Base-by-base conservation (phyloP, 2,797 vertebrate species). In the Enteromius treurensis region DNA sequence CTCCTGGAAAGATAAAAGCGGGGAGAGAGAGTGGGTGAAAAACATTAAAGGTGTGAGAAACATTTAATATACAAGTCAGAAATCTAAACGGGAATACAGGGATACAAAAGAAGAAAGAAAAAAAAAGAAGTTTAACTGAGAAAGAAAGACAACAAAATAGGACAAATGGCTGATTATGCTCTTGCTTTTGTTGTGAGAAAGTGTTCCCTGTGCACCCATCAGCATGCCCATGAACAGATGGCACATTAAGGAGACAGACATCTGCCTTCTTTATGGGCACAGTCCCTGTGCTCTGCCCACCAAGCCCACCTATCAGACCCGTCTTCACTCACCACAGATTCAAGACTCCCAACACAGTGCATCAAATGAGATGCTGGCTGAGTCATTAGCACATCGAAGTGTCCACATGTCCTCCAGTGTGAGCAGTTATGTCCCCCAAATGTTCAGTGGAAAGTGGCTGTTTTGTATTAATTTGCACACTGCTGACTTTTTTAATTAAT, bases 1-100 rank as follows among this genome's bases (percentile, higher is more conserved):
- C 84, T 99, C 98, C 98, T 99, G 88, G 23, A 80, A 65, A 74
- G 40, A 86, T 49, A 85, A 77, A 60, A 79, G n/a, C 13, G 17
- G 45, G 6, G 62, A 49, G 17, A 67, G 10, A 67, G 34, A 64
- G 51, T n/a, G 47, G 88, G 78, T 78, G 51, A 75, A 84, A 58
- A 81, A 51, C 14, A 45, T 79, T 47, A 79, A 34, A 32, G 34
- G 79, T 19, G n/a, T 68, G 45, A 47, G 19, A 29, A 75, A 21
- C 37, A 68, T 76, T 68, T 80, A 49, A 14, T 45, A 29, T 9
- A 53, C 45, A 49, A 40, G 45, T 37, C 62, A 14, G 58, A 49
- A 58, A 68, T 60, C 37, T 17, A 55, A 70, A n/a, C 5, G 15
- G 60, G 2, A 32, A 53, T 51, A 13, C 23, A 68, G 21, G 73